phyloP scores from a whole-genome alignment of 2,797 vertebrate species.

The Balearica regulorum region DNA sequence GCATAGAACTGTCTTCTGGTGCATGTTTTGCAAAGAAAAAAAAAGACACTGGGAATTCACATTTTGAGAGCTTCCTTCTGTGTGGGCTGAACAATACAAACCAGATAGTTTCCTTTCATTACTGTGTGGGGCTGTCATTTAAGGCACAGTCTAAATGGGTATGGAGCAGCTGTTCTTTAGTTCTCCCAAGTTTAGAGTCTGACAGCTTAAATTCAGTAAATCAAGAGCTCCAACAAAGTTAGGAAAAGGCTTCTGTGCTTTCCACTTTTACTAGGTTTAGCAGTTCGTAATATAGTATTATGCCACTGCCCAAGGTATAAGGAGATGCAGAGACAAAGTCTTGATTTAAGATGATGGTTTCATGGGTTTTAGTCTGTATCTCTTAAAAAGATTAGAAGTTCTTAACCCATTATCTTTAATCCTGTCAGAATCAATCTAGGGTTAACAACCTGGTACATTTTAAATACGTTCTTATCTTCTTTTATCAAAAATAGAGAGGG shows the following conservation, averaged over 20 bases:
- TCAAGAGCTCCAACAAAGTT: background rate
- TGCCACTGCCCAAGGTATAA: background rate
- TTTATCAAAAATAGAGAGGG: constrained; percentile 1
- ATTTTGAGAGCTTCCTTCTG: constrained; percentile 5
- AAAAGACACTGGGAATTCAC: background rate
- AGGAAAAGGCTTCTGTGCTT: constrained; percentile 21
- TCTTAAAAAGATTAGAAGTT: constrained; percentile 29
- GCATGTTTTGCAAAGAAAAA: background rate
- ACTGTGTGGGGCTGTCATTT: background rate
- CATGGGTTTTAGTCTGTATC: background rate
- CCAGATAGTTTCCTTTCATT: constrained; percentile 7
- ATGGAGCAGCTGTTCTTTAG: background rate
- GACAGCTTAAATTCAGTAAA: background rate
- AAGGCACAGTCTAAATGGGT: background rate
- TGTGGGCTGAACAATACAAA: constrained; percentile 24
- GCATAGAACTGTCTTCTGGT: background rate
- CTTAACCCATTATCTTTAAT: constrained; percentile 17
- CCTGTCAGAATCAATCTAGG: constrained; percentile 25
- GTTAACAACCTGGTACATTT: background rate
- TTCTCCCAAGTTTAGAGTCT: background rate
- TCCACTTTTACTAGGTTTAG: background rate
- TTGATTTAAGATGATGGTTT: constrained; percentile 25
- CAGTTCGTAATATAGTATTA: background rate
- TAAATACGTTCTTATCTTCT: background rate
- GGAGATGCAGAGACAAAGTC: constrained; percentile 40